phyloP scores from a whole-genome alignment of 2,113 vertebrate species.

The Cochlearius cochlearius region DNA sequence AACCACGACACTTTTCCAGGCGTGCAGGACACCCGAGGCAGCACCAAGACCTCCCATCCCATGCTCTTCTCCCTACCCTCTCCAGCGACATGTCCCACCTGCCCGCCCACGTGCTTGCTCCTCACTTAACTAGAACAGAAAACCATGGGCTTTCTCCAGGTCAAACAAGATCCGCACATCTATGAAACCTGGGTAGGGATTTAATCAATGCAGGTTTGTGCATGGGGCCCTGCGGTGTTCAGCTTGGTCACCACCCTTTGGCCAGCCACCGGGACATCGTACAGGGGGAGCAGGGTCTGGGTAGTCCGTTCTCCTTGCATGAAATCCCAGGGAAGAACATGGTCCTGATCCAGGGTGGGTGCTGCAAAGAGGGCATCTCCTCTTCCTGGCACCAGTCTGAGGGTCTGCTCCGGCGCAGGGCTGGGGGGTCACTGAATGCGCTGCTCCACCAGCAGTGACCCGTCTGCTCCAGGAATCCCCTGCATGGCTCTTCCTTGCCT shows the following conservation, averaged over 20 bases:
- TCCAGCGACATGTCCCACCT: not conserved
- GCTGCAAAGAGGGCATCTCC: not conserved
- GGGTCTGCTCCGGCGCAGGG: not conserved
- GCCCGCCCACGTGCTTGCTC: not conserved
- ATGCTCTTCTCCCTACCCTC: not conserved
- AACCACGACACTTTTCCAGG: not conserved
- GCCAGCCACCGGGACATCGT: not conserved
- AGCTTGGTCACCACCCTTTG: not conserved
- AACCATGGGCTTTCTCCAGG: not conserved
- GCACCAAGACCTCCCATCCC: not conserved
- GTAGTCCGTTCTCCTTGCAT: fast-evolving
- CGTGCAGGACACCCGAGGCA: not conserved
- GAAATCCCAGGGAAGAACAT: not conserved
- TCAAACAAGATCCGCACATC: not conserved
- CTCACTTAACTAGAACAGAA: not conserved
- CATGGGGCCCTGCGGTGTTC: not conserved
- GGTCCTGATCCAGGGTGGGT: not conserved
- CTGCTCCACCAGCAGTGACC: not conserved
- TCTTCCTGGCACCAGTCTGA: not conserved
- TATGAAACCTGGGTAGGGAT: not conserved
- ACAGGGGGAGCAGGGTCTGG: not conserved
- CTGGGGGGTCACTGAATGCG: not conserved
- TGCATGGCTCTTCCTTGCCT: not conserved
- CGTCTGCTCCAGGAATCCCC: not conserved
- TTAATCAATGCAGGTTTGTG: conserved; percentile 9